Evolutionary conservation across 2,797 vertebrate species (phyloP), one percentile per base, ranked within the genome.

Genomic region (Brachyalestes nurse): DNA sequence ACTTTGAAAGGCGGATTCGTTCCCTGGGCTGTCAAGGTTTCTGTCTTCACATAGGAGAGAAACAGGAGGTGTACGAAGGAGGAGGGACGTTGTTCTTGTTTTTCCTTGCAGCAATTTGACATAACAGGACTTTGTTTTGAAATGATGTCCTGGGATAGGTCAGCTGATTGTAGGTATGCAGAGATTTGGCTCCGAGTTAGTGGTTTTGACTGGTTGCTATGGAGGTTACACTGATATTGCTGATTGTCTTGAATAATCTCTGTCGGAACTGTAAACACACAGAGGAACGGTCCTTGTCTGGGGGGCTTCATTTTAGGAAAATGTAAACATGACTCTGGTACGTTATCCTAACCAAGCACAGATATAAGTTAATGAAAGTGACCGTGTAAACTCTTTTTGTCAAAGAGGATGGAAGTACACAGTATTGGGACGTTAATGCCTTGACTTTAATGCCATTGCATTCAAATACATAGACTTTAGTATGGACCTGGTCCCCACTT

Each of bases 1-100:
- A 78, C 17, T 62, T 71, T 78, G 25, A 72, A 78, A n/a, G 19
- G 16, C 77, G 47, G 13, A n/a, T 23, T 55, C 2, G 38, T 49
- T 21, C 23, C 13, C 0, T 34, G 6, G 3, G 1, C 14, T 34
- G 14, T 19, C 5, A 8, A 8, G 1, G n/a, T 47, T 14, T 5
- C 38, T 47, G 65, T 60, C 16, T 61, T 78, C 45, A 62, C 57
- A 1, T 38, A 45, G 58, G 53, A 3, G 42, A 17, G 1, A 0
- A 28, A 2, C 21, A 6, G 38, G 61, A 19, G 1, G 13, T 17
- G 45, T 47, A 12, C 1, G 45, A 49, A 34, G 0, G 12, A 4
- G 17, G 7, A 16, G 13, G 0, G 2, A 47, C 17, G 21, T 7
- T 6, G 0, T 42, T 16, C 2, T 66, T 5, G 12, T 21, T 6